Base-by-base conservation (phyloP, 1,140 invertebrate species). In the Neodiprion pinetum region DNA sequence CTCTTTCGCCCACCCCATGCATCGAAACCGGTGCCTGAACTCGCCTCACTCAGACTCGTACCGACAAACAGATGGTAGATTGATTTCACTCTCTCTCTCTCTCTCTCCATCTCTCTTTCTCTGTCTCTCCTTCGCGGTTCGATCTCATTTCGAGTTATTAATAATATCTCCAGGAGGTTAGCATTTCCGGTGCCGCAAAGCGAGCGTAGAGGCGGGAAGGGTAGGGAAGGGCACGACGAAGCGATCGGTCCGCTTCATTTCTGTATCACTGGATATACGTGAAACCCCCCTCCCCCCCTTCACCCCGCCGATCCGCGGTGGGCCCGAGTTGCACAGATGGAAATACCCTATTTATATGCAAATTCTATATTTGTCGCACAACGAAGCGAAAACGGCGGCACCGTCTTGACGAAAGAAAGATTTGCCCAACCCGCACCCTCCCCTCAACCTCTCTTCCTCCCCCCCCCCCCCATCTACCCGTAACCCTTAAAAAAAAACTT, bases 321-420 rank as follows among this genome's bases (percentile, higher is more conserved):
- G 72, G 76, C 76, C 73, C 80, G 72, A 74, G 83, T 87, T 87
- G 88, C 87, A 90, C 91, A 91, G 90, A 91, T 91, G 91, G 90
- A 91, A 92, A 90, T 91, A 90, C 90, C 90, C 90, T 90, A 92
- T 92, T 92, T 91, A 92, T 91, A 92, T 92, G 91, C 90, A 92
- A 92, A 92, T 92, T 91, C 87, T 89, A 91, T 92, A 92, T 92
- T 92, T 92, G 91, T 92, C 91, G 91, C 90, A 53, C 50, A 53
- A 53, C 50, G 10, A 21, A 21, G 17, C 17, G 17, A 21, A 21
- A 21, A 21, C 17, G 17, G 17, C 17, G 10, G 50, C 50, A 53
- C 50, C 50, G 50, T 53, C 50, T 53, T 53, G 50, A 53, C 50
- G 50, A 53, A 53, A 53, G 50, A 53, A 53, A 53, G 10, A 53